Evolutionary conservation across 2,888 invertebrate genomes (phyloP).

Genomic region (Pantelozetes paolii): DNA sequence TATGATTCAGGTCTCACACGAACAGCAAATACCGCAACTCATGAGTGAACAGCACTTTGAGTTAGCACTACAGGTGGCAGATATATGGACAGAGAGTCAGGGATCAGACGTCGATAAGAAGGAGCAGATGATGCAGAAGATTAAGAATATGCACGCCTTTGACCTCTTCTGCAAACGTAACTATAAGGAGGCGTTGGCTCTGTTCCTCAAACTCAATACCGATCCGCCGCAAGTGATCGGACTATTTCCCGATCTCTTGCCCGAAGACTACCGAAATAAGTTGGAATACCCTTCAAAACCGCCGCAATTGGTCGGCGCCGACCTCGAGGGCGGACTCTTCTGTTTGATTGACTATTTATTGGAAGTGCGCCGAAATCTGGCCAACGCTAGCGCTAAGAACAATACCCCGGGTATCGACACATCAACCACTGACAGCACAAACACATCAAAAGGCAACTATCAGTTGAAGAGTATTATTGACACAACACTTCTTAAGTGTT

Average conservation of each 20-base stretch:
- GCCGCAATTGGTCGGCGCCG: slow-evolving; percentile 70
- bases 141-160: slow-evolving; percentile 83
- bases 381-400: slow-evolving; percentile 9
- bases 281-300: slow-evolving; percentile 58
- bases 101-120: slow-evolving; percentile 63
- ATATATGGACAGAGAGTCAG: slow-evolving; percentile 1
- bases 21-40: slow-evolving; percentile 75
- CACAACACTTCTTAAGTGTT: slow-evolving; percentile 93
- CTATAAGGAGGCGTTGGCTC: slow-evolving; percentile 83
- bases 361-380: slow-evolving; percentile 56
- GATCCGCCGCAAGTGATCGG: slow-evolving; percentile 94
- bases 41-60: slow-evolving; percentile 88
- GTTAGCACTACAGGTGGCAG: slow-evolving; percentile 80
- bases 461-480: slow-evolving; percentile 86
- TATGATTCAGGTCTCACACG: slow-evolving; percentile 71
- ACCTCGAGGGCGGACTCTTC: slow-evolving; percentile 77
- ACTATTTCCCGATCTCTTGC: slow-evolving; percentile 82
- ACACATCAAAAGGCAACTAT: too few relatives aligned
- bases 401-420: background rate
- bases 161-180: slow-evolving; percentile 83
- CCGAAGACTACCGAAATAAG: slow-evolving; percentile 57
- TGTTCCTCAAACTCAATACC: slow-evolving; percentile 82
- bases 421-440: background rate
- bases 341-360: slow-evolving; percentile 86
- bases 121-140: slow-evolving; percentile 76